These are phyloP conservation scores for Microctenopoma steveboyesi DNA, from an alignment of 2,797 vertebrate genomes.

Conservation along the genomic window DNA sequence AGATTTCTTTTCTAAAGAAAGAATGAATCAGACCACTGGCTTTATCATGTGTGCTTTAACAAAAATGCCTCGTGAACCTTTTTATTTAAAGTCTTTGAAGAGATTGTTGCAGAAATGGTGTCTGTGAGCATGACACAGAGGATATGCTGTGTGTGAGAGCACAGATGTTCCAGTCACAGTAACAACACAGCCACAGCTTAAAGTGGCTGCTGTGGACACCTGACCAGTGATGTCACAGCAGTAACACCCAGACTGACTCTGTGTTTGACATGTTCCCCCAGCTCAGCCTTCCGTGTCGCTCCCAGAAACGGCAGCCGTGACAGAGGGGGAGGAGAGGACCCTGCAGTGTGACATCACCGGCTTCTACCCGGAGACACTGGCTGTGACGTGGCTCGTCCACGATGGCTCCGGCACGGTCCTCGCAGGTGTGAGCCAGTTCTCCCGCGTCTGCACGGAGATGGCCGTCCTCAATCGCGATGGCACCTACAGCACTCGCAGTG, in stretches of 20 bases:
- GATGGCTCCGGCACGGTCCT: slow-evolving; percentile 28
- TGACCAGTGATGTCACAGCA: no score
- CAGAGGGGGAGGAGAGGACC: slow-evolving; percentile 67
- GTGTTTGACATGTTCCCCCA: slow-evolving; percentile 22
- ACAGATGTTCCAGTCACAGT: no score
- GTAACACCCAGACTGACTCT: neutral
- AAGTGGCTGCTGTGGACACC: no score
- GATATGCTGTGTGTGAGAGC: no score
- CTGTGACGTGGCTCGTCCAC: slow-evolving; percentile 62
- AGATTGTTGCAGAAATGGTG: no score
- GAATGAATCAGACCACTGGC: no score
- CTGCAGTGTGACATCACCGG: slow-evolving; percentile 70
- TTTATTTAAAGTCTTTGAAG: no score
- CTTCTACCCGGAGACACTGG: slow-evolving; percentile 73
- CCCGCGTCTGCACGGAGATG: slow-evolving; percentile 68
- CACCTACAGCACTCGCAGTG: slow-evolving; percentile 70
- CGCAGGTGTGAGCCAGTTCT: slow-evolving; percentile 3
- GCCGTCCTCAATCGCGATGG: slow-evolving; percentile 48
- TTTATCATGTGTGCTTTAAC: no score
- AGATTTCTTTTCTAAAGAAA: no score
- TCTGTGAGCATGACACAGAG: no score
- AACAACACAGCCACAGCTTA: no score
- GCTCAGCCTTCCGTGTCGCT: slow-evolving; percentile 67
- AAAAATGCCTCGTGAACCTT: no score
- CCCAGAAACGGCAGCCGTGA: slow-evolving; percentile 54